Evolutionary conservation across 2,797 vertebrate genomes (phyloP).

Genomic region (Paedocypris micromegethes): DNA sequence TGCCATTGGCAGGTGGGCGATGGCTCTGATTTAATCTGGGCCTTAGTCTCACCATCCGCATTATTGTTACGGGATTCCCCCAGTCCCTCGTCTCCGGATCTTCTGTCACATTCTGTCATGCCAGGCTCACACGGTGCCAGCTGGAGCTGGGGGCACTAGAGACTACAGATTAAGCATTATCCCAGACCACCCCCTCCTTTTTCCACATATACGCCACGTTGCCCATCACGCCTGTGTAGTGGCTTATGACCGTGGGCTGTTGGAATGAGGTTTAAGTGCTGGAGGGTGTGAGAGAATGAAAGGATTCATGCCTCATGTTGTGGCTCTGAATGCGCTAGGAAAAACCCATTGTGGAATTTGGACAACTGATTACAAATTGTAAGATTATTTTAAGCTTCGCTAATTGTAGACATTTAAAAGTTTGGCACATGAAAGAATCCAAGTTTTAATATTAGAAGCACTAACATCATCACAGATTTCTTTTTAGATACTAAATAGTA

Average conservation of each 20-base stretch:
- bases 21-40: conserved; percentile 73
- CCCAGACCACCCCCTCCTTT: conserved; percentile 27
- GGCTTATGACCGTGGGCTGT: conserved; percentile 34
- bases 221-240: conserved; percentile 52
- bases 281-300: conserved; percentile 47
- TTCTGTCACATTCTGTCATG: conserved; percentile 75
- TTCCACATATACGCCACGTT: conserved; percentile 46
- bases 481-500: too few species aligned
- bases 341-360: conserved; percentile 30
- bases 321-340: conserved; percentile 43
- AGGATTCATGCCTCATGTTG: conserved; percentile 58
- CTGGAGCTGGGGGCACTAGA: conserved; percentile 61
- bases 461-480: too few species aligned
- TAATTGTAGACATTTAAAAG: too few species aligned
- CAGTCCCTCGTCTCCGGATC: conserved; percentile 66
- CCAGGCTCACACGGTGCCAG: conserved; percentile 68
- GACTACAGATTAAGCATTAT: conserved; percentile 51
- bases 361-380: too few species aligned
- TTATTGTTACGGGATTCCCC: conserved; percentile 77
- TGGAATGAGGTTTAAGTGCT: conserved; percentile 57
- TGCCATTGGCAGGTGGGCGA: conserved; percentile 74
- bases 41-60: conserved; percentile 67
- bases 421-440: too few species aligned
- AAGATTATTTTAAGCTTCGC: too few species aligned
- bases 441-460: too few species aligned